Percentiles rank a stretch among this genome's conserved stretches.
These are phyloP conservation scores for Nothocercus nigrocapillus DNA, from an alignment of 2,113 vertebrate species.

Conservation along the genomic window DNA sequence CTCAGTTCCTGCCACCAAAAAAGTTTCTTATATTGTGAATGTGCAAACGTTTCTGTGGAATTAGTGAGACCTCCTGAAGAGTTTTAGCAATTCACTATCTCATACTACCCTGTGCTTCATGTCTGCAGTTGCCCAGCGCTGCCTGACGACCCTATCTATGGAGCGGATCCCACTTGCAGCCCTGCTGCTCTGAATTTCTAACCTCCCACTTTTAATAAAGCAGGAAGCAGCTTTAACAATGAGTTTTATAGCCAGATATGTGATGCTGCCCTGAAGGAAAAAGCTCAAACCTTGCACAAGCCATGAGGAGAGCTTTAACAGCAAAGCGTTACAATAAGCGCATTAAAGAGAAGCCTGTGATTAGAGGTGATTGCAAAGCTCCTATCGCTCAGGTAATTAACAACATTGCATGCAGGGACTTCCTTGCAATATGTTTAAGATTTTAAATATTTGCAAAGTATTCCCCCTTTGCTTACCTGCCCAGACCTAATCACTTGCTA, in stretches of 20 bases:
- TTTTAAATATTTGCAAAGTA: slow-evolving; percentile 48
- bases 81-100: not conserved
- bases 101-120: fast-evolving
- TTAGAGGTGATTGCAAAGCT: slow-evolving; percentile 17
- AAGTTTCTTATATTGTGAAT: not conserved
- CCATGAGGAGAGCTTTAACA: slow-evolving; percentile 5
- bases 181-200: not conserved
- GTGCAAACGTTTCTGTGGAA: not conserved
- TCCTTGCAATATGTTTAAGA: slow-evolving; percentile 24
- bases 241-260: slow-evolving; percentile 20
- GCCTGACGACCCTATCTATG: not conserved
- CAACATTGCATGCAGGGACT: not conserved
- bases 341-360: slow-evolving; percentile 43
- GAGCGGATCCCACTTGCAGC: not conserved
- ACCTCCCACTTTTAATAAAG: not conserved
- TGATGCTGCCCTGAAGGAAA: not conserved
- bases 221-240: not conserved
- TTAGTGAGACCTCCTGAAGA: not conserved
- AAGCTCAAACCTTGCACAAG: not conserved
- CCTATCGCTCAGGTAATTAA: slow-evolving; percentile 55
- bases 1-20: not conserved
- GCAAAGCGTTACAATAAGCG: slow-evolving; percentile 27
- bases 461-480: slow-evolving; percentile 25
- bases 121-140: fast-evolving
- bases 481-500: slow-evolving; percentile 58